Conservation (phyloP, 2,113 vertebrate species). For the Mus pahari region DNA sequence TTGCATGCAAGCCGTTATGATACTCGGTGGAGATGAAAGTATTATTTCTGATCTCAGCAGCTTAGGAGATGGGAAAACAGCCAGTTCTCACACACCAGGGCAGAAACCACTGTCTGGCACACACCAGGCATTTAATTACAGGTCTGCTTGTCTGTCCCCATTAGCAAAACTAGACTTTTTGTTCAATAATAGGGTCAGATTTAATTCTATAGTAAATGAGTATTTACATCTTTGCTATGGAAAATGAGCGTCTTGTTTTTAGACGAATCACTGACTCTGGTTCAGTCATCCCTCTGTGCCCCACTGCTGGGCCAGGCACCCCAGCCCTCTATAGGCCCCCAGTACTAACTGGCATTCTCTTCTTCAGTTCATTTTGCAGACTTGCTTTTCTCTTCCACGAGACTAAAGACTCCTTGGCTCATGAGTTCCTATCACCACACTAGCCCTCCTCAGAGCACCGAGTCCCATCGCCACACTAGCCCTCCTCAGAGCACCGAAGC, state of each 20-base stretch:
- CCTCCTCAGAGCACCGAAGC: not conserved
- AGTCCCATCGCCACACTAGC: not conserved
- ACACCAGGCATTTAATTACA: not conserved
- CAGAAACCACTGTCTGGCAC: conserved; percentile 36
- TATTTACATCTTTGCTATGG: conserved; percentile 13
- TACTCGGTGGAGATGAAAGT: not conserved
- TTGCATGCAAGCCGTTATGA: not conserved
- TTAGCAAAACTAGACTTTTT: not conserved
- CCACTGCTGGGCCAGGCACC: fast-evolving
- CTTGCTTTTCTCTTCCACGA: not conserved
- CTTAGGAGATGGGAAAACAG: not conserved
- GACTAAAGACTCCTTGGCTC: not conserved
- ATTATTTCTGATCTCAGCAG: not conserved
- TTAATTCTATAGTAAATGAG: conserved; percentile 12
- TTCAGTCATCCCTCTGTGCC: not conserved
- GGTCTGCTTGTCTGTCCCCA: not conserved
- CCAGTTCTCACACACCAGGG: not conserved
- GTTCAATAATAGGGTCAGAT: conserved; percentile 33
- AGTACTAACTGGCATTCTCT: fast-evolving
- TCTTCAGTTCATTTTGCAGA: not conserved
- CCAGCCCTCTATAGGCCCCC: fast-evolving
- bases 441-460: not conserved
- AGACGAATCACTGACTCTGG: not conserved
- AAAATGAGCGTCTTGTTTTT: not conserved
- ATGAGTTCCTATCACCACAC: not conserved